Conservation (phyloP, 1,140 invertebrate species). For the Orussus abietinus region DNA sequence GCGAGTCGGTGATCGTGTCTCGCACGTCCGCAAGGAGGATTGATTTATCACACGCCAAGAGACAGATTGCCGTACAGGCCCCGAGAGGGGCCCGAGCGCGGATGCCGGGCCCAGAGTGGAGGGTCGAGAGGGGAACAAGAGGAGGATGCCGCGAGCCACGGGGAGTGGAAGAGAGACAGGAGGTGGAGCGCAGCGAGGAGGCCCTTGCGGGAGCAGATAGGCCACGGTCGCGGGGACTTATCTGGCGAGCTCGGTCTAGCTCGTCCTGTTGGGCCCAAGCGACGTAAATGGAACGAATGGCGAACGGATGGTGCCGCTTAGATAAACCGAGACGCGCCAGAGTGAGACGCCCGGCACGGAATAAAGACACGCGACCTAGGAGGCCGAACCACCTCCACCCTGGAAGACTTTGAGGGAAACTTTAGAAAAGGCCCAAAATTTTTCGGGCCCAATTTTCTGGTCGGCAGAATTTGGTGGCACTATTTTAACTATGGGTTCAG, state of each 20-base stretch:
- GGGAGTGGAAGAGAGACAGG: conserved; percentile 8
- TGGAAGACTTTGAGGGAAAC: no score
- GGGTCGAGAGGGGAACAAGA: not conserved
- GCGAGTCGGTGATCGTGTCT: conserved; percentile 33
- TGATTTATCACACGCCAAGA: conserved; percentile 46
- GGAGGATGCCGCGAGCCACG: not conserved
- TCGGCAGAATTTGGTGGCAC: no score
- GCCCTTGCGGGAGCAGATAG: conserved; percentile 23
- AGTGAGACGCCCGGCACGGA: no score
- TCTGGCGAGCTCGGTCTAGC: conserved; percentile 16
- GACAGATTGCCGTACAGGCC: conserved; percentile 37
- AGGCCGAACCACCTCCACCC: no score
- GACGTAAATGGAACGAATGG: conserved; percentile 25
- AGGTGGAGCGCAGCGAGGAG: no score
- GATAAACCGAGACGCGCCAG: no score
- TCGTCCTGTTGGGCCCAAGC: conserved; percentile 10
- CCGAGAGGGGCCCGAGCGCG: conserved; percentile 8
- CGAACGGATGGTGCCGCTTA: no score
- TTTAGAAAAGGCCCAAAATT: no score
- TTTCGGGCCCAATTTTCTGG: no score
- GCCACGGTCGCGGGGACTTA: conserved; percentile 10
- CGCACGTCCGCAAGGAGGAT: conserved; percentile 38
- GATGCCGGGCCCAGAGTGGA: conserved; percentile 13
- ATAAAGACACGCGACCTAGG: no score
- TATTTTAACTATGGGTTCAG: no score